These are phyloP conservation scores for Mixornis gularis DNA, from an alignment of 2,113 vertebrate species.

Conservation along the genomic window DNA sequence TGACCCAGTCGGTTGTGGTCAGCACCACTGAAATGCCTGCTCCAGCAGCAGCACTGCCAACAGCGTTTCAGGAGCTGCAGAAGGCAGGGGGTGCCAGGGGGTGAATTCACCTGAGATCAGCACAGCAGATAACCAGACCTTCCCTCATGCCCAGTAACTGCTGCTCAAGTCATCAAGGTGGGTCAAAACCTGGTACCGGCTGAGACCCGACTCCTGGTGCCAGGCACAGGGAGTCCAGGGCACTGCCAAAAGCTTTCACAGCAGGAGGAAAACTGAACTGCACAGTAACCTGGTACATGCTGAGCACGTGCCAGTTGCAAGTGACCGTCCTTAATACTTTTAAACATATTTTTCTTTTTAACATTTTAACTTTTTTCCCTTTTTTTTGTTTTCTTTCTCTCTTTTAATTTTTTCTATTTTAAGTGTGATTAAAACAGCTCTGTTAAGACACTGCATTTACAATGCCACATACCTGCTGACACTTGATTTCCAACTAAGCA, in stretches of 20 bases:
- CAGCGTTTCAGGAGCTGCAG: background rate
- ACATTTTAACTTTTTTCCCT: too few species aligned
- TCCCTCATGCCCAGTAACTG: background rate
- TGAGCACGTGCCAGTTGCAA: background rate
- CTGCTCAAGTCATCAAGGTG: background rate
- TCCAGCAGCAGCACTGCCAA: background rate
- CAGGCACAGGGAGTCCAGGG: background rate
- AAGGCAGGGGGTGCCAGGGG: background rate
- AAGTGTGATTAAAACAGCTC: background rate
- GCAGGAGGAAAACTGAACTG: background rate
- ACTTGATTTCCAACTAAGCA: background rate
- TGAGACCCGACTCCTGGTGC: rapidly evolving
- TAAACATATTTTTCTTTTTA: too few species aligned
- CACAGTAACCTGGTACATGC: background rate
- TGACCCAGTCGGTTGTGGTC: rapidly evolving
- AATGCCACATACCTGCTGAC: background rate
- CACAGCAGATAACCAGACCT: background rate
- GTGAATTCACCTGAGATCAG: background rate
- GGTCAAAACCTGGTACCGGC: background rate
- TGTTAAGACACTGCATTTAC: background rate
- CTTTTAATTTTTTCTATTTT: background rate
- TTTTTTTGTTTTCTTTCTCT: too few species aligned
- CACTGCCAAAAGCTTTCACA: background rate
- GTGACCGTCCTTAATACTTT: background rate
- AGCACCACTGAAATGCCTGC: rapidly evolving